Conservation (phyloP, 2,888 invertebrate genomes). For the Herminia tarsipennalis region DNA sequence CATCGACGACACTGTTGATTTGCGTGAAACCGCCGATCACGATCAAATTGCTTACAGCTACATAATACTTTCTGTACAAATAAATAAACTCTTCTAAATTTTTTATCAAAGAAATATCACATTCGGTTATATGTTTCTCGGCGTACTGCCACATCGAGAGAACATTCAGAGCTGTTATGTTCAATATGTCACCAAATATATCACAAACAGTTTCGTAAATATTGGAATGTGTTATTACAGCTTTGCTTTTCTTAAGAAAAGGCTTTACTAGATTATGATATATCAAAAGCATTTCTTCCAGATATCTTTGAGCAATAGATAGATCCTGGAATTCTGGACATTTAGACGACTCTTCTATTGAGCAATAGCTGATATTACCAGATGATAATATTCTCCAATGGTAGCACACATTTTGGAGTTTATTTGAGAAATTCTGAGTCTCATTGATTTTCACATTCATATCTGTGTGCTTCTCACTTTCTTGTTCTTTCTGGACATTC, state of each 20-base stretch:
- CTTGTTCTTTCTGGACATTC: conserved; percentile 56
- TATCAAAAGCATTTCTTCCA: conserved; percentile 88
- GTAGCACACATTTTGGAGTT: conserved; percentile 77
- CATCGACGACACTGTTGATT: conserved; percentile 87
- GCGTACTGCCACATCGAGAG: conserved; percentile 89
- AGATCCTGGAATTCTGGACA: conserved; percentile 82
- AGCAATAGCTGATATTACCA: conserved; percentile 78
- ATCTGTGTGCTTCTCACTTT: conserved; percentile 53
- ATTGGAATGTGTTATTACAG: conserved; percentile 82
- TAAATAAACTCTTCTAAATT: conserved; percentile 90
- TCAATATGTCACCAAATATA: conserved; percentile 88
- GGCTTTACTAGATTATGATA: conserved; percentile 87
- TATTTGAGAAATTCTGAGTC: conserved; percentile 58
- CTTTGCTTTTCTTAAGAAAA: conserved; percentile 87
- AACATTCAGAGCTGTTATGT: conserved; percentile 88
- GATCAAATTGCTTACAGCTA: conserved; percentile 90
- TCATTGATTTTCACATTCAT: conserved; percentile 55
- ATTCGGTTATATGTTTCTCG: conserved; percentile 87
- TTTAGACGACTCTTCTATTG: conserved; percentile 67
- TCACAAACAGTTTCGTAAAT: conserved; percentile 88
- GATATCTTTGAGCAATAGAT: conserved; percentile 88
- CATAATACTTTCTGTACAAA: conserved; percentile 89
- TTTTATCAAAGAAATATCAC: conserved; percentile 89
- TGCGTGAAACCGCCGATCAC: conserved; percentile 89
- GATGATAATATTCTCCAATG: conserved; percentile 81